Base-by-base conservation (phyloP, 2,113 vertebrate species). In the Xerus inauris region DNA sequence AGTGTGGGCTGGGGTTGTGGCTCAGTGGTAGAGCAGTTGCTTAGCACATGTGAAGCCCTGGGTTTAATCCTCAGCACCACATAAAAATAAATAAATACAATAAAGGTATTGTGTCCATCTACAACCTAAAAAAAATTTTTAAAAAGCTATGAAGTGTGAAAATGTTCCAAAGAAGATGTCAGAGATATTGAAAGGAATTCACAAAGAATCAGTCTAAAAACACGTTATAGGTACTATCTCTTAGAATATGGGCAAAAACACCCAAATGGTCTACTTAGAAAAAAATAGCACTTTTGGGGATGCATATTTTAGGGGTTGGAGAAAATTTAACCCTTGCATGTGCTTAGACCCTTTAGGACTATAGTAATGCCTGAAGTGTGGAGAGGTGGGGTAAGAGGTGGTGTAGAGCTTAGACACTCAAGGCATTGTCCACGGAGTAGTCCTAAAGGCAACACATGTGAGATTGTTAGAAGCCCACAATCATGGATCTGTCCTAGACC, bases 191-290 rank as follows among this genome's bases (percentile, higher is more conserved):
- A 71, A 83, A 62, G 11, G 12, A 88, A 92, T 89, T 79, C 20
- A 84, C 40, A 94, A 89, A 67, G 35, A 96, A 65, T 59, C 49
- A n/a, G 28, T 67, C 10, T 28, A 84, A 87, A 96, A 89, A 28
- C 32, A n/a, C 16, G 54, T 26, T 62, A 85, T 28, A 84, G n/a
- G 38, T 13, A 87, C 24, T 4, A 30, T 32, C 32, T 89, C 6
- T 76, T 76, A 54, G 20, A 81, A 84, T 54, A 59, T 38, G 30
- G 35, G 16, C 57, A 84, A 65, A 67, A 76, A 10, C 17, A 73
- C 71, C 59, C 51, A 65, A 65, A 26, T 17, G 32, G 28, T 54
- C 9, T 72, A 87, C 28, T 65, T 72, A 42, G 38, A 84, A 94
- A 69, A 79, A 49, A 87, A 87, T 0, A 12, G 49, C 6, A 54